A percentile compares a stretch with the other conserved stretches of the same genome.
phyloP scores from a whole-genome alignment of 2,888 invertebrate genomes.

The Phyllotreta striolata region DNA sequence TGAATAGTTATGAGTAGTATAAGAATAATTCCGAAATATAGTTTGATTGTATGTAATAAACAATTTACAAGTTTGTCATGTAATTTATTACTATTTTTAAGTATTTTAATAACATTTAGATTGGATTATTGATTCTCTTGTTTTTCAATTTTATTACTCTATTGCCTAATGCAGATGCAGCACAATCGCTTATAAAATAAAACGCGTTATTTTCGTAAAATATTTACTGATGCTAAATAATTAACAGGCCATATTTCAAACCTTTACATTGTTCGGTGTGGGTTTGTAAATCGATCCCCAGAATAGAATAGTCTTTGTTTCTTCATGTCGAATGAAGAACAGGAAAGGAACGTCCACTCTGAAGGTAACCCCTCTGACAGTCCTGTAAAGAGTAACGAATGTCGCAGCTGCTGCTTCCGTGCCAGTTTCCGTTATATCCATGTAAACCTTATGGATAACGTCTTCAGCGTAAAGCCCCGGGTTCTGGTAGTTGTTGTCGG shows the following conservation, averaged over 20 bases:
- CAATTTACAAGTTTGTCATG: no score
- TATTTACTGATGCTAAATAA: neutral
- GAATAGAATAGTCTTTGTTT: constrained; percentile 72
- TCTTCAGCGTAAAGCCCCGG: constrained; percentile 71
- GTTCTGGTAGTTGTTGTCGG: constrained; percentile 65
- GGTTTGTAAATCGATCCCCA: constrained; percentile 75
- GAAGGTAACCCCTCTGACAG: constrained; percentile 64
- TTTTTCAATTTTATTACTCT: no score
- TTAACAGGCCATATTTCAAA: neutral
- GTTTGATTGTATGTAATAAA: no score
- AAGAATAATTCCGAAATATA: no score
- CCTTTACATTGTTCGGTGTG: constrained; percentile 51
- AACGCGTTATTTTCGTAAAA: neutral
- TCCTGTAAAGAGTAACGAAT: constrained; percentile 65
- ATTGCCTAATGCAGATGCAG: no score
- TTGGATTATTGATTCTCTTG: no score
- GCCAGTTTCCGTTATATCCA: constrained; percentile 72
- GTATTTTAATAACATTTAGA: no score
- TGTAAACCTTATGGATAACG: constrained; percentile 72
- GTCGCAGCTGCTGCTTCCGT: constrained; percentile 78
- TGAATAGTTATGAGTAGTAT: no score
- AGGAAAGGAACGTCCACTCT: constrained; percentile 76
- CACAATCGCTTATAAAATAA: no score
- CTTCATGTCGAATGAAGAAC: constrained; percentile 76
- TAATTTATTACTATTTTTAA: no score